Conservation (phyloP, 2,797 vertebrate genomes). For the Falco columbarius region DNA sequence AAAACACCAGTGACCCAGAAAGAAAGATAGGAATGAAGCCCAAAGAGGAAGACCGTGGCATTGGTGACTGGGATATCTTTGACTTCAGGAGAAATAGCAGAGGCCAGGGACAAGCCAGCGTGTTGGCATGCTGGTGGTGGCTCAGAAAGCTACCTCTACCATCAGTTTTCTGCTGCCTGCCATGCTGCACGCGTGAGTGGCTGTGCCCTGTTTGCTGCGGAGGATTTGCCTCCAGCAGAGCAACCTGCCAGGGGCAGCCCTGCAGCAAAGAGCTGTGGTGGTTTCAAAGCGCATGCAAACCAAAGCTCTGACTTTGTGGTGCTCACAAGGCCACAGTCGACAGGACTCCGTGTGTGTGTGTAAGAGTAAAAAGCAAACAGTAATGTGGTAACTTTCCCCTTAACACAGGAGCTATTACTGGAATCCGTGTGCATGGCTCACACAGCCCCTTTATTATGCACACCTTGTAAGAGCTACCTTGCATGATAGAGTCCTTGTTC, state of each 20-base stretch:
- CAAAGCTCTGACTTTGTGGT: neutral
- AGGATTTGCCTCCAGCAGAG: neutral
- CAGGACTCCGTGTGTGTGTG: too few species aligned
- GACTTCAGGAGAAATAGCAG: neutral
- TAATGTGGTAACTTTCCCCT: neutral
- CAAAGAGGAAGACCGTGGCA: neutral
- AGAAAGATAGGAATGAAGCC: neutral
- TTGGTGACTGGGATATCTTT: neutral
- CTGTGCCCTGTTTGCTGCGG: neutral
- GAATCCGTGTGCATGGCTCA: neutral
- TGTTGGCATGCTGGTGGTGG: neutral
- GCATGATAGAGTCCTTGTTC: neutral
- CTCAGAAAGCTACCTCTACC: neutral
- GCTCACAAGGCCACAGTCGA: neutral
- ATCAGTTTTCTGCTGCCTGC: neutral
- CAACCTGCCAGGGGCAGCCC: neutral
- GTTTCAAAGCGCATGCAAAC: accelerated
- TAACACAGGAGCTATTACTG: neutral
- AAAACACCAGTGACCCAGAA: neutral
- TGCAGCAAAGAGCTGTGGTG: neutral
- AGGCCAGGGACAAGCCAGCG: neutral
- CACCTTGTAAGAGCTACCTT: neutral
- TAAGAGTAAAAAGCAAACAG: neutral
- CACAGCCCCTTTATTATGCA: neutral
- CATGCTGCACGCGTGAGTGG: accelerated